These are phyloP conservation scores for Berghia stephanieae DNA, from an alignment of 1,140 invertebrate genomes.

Conservation along the genomic window DNA sequence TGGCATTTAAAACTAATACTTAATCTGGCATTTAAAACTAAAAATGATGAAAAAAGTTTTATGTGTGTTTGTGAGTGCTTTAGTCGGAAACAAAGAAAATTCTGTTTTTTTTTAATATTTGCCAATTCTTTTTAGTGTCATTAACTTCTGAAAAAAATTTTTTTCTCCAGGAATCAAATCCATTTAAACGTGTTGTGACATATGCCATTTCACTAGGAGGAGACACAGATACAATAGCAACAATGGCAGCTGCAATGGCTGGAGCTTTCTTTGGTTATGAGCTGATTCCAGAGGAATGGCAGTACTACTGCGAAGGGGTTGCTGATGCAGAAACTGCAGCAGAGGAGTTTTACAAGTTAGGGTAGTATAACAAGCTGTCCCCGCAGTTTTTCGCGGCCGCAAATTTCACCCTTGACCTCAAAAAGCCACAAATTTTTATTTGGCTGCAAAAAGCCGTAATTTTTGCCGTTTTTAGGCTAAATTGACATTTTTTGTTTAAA, in stretches of 20 bases:
- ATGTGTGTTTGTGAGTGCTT: too few species aligned
- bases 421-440: too few species aligned
- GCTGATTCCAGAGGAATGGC: constrained; percentile 71
- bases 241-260: constrained; percentile 81
- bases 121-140: not conserved
- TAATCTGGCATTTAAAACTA: too few species aligned
- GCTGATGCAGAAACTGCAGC: constrained; percentile 62
- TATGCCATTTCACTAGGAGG: constrained; percentile 80
- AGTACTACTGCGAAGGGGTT: constrained; percentile 74
- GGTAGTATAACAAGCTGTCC: too few species aligned
- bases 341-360: constrained; percentile 64
- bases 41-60: too few species aligned
- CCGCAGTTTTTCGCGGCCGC: too few species aligned
- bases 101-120: not conserved
- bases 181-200: constrained; percentile 75
- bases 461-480: too few species aligned
- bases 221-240: constrained; percentile 83
- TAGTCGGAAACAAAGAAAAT: not conserved
- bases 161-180: constrained; percentile 67
- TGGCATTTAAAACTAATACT: too few species aligned
- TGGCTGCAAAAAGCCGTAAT: too few species aligned
- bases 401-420: too few species aligned
- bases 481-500: too few species aligned
- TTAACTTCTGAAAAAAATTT: not conserved
- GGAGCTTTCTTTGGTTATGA: constrained; percentile 79